Base-by-base conservation (phyloP, 2,888 invertebrate genomes). In the Mythimna albipuncta region DNA sequence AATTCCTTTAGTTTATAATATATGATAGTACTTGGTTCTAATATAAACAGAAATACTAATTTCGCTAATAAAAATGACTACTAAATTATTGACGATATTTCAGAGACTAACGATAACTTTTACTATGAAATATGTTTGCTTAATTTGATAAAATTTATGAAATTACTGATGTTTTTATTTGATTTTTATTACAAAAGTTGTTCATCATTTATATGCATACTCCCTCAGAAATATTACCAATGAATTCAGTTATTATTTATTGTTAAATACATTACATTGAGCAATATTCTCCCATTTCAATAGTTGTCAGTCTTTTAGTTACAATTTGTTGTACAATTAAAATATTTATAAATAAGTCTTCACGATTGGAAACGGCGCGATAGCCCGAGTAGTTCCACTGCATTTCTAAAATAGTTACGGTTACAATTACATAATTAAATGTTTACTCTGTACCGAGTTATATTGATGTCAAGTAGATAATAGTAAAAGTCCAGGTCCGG, bases 251-350 rank as follows among this genome's bases (percentile, higher is more conserved):
- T 10, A 26, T 41, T 41, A 21, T 41, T 21, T n/a, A 61, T 61
- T 61, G 80, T 81, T 81, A 62, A 81, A 81, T 44, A 68, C 85
- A 81, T 84, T 81, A 76, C 81, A 84, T 84, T 83, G 11, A 58
- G 63, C 59, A 26, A 21, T 26, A 65, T 50, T 64, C 63, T 62
- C 62, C 50, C 68, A 69, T n/a, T 58, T 64, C 81, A 69, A 69
- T 69, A 81, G 54, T 67, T 69, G 50, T 69, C 63, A 62, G 44
- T 64, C 67, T 80, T 72, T 32, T 80, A 73, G 54, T 41, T 55
- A 64, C 57, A 55, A 52, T 65, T 80, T 68, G 76, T 81, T 81
- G 81, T 81, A 84, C 77, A 81, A 81, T 84, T 75, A 57, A 68
- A 80, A 67, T 75, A 69, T 69, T n/a, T 58, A 58, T 58, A n/a